Evolutionary conservation across 2,888 invertebrate genomes (phyloP), one percentile per base, ranked within the genome.

Genomic region (Leucophenga maculata): DNA sequence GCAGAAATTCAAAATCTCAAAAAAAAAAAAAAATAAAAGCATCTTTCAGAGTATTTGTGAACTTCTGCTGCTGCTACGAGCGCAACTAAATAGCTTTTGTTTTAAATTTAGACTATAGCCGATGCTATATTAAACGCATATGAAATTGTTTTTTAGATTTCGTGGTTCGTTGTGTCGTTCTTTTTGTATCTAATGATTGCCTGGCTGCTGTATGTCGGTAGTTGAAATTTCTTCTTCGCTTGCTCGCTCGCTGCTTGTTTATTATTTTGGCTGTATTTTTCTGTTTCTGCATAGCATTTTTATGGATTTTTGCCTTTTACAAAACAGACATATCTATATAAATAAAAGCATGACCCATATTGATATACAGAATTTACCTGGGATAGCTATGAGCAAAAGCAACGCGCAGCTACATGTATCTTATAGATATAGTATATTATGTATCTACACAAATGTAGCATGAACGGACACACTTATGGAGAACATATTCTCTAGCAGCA

Each of bases 31-130:
- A 52, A 65, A 18, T 20, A 31, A n/a, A 54, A 54, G 26, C 13
- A 22, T 22, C 67, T 31, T 65, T 46, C 66, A 60, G 57, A 75
- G 67, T 71, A 80, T 79, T 76, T 76, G 82, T 83, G 80, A 85
- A 85, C 81, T 84, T 85, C 84, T 79, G 80, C 39, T 39, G 1
- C 39, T 11, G 11, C 8, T 39, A 39, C 39, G 39, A 39, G 11
- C 80, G 80, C 80, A 80, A 84, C 82, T 83, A 83, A 84, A 84
- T 86, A 79, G 83, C 80, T 82, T 85, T 85, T 82, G 83, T 85
- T 86, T 83, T 86, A 85, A 86, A 75, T 83, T 85, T 85, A 85
- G 85, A 82, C 74, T 74, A 76, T 73, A 81, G 78, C 80, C 77
- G 74, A 77, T 75, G 77, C 82, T 82, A 82, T 82, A 82, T 82